Percentiles rank a stretch among this genome's conserved stretches.
Conservation (phyloP, 2,113 vertebrate species). For the Etia nguti region DNA sequence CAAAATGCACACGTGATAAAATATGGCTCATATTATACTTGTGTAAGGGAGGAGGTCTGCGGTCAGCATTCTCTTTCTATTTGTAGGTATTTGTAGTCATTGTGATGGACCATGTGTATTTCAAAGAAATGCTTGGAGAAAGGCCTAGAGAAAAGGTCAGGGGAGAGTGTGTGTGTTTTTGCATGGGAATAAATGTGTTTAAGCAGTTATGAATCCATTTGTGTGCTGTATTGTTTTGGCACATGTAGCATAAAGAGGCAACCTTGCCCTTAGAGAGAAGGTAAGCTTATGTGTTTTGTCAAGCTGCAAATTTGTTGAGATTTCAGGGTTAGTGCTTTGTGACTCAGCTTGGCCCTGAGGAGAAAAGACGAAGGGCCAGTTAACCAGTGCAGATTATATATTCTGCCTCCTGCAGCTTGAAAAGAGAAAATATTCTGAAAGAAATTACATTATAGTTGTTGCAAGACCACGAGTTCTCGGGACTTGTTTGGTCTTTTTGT, state of each 20-base stretch:
- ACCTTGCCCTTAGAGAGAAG: slow-evolving; percentile 2
- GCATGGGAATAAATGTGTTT: neutral
- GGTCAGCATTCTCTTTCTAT: neutral
- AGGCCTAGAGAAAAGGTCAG: neutral
- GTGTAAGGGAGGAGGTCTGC: neutral
- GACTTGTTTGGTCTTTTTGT: neutral
- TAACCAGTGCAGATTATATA: slow-evolving; percentile 14
- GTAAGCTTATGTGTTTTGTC: slow-evolving; percentile 35
- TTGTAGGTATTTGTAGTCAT: neutral
- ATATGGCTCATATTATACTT: neutral
- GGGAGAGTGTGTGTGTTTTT: neutral
- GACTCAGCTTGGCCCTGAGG: slow-evolving; percentile 18
- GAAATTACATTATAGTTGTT: neutral
- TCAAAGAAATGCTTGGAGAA: neutral
- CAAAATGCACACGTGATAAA: neutral
- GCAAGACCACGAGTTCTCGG: neutral
- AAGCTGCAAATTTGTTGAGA: slow-evolving; percentile 53
- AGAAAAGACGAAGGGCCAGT: neutral
- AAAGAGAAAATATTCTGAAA: neutral
- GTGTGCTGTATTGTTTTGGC: neutral
- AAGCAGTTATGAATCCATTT: neutral
- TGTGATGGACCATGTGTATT: neutral
- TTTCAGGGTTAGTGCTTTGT: slow-evolving; percentile 33
- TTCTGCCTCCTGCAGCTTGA: neutral
- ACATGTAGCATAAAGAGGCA: slow-evolving; percentile 4